Base-by-base conservation (phyloP, 2,888 invertebrate species). In the Caenorhabditis sp. region DNA sequence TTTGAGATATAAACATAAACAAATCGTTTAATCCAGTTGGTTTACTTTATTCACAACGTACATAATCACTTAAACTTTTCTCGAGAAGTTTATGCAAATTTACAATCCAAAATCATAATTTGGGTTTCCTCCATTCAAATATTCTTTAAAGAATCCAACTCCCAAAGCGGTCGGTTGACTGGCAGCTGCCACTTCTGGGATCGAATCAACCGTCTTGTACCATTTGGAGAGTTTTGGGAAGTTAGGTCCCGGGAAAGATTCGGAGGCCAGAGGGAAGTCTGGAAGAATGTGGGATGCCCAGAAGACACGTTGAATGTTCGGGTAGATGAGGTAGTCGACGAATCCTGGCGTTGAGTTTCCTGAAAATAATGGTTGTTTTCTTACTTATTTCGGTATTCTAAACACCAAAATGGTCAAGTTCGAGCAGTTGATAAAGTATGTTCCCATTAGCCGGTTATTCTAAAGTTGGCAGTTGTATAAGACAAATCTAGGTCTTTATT, bases 71-170 rank as follows among this genome's bases (percentile, higher is more conserved):
- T 51, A 51, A 44, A 2, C 6, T 12, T 44, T 7, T 44, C 44
- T 44, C 8, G 31, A 35, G 8, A 10, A 63, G 14, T 44, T 22
- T 44, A 49, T 24, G 28, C 28, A 64, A 31, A 22, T 56, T 82
- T 74, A 82, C 73, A 82, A 74, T 77, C 77, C 77, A 63, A 44
- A 77, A 22, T 82, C 77, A 49, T 82, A 82, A 51, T 82, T 59
- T 2, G 82, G 82, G 0, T 51, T 44, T 59, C 82, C 82, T 59
- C 82, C 82, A 7, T 35, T 54, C 26, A 79, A 24, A 49, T 68
- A 82, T 12, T 73, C 73, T 1, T 26, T 41, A 63, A 82, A 63
- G 64, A 82, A 82, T 35, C 56, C 77, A 19, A 74, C 69, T 4
- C 77, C 82, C 12, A 12, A 2, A 22, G 73, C 82, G 12, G 61